A percentile compares a stretch with the other conserved stretches of the same genome.
Evolutionary conservation across 2,113 vertebrate species (phyloP).

Genomic region (Rafetus swinhoei): DNA sequence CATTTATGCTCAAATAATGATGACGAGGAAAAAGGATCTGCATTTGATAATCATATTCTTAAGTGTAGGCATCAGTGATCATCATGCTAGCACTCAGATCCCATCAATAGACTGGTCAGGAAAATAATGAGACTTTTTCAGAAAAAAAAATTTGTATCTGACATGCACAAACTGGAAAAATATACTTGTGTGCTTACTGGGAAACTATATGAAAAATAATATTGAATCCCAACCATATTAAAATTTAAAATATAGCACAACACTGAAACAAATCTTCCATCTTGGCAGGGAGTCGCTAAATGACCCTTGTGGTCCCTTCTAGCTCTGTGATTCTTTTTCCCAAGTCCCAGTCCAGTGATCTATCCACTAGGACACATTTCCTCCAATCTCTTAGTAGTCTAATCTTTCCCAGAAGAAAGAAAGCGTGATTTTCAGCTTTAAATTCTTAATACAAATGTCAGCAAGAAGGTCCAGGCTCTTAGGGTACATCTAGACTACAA

Average conservation of each 20-base stretch:
- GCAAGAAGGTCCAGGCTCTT: neutral
- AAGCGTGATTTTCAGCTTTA: neutral
- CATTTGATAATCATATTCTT: neutral
- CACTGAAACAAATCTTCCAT: too few species aligned
- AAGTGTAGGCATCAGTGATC: neutral
- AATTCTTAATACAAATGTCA: neutral
- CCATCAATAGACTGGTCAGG: neutral
- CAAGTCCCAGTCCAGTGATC: neutral
- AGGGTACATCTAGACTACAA: too few species aligned
- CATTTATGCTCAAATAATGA: too few species aligned
- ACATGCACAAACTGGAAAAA: constrained; percentile 3
- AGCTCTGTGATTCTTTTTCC: too few species aligned
- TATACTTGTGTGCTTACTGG: neutral
- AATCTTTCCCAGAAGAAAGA: neutral
- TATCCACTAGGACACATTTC: neutral
- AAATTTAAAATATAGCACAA: constrained; percentile 10
- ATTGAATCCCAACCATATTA: neutral
- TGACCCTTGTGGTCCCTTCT: too few species aligned
- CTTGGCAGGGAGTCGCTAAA: too few species aligned
- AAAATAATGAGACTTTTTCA: neutral
- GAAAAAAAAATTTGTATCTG: neutral
- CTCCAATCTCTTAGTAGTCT: neutral
- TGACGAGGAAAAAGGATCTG: too few species aligned
- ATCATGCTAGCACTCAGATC: neutral
- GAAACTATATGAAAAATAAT: constrained; percentile 4